A percentile compares a stretch with the other conserved stretches of the same genome.
These are phyloP conservation scores for Cynopterus brachyotis DNA, from an alignment of 2,113 vertebrate genomes.

Conservation along the genomic window DNA sequence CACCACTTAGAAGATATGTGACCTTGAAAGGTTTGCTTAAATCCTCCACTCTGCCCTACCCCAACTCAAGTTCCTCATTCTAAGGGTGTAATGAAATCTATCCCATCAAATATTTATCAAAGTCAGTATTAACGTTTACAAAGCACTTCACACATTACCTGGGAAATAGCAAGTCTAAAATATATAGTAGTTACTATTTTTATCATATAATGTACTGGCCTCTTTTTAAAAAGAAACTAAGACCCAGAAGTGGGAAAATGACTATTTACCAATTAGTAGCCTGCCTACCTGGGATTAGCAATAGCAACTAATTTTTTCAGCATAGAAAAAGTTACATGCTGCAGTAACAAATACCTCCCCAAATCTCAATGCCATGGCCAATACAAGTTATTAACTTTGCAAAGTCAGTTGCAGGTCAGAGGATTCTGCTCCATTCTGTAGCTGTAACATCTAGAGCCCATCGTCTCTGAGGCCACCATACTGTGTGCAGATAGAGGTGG, in stretches of 20 bases:
- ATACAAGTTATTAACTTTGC: not conserved
- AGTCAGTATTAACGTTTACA: not conserved
- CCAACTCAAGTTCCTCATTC: not conserved
- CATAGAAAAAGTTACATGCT: not conserved
- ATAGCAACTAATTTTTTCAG: not conserved
- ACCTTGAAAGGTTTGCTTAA: not conserved
- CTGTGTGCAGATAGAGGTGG: not conserved
- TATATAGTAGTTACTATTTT: not conserved
- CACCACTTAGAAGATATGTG: not conserved
- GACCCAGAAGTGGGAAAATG: not conserved
- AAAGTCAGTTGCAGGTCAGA: not conserved
- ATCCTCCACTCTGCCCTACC: not conserved
- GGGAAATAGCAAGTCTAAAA: not conserved
- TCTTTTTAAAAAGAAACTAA: constrained; percentile 21
- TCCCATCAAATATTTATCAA: not conserved
- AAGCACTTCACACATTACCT: not conserved
- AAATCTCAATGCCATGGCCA: not conserved
- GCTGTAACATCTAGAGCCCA: fast-evolving
- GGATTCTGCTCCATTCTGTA: no score
- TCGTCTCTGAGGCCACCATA: fast-evolving
- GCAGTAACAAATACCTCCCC: not conserved
- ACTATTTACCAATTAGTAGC: not conserved
- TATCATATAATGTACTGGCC: not conserved
- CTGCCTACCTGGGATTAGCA: not conserved
- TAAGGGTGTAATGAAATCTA: not conserved